A percentile compares a stretch with the other conserved stretches of the same genome.
These are phyloP conservation scores for Hypolimnas misippus DNA, from an alignment of 2,888 invertebrate genomes.

Conservation along the genomic window DNA sequence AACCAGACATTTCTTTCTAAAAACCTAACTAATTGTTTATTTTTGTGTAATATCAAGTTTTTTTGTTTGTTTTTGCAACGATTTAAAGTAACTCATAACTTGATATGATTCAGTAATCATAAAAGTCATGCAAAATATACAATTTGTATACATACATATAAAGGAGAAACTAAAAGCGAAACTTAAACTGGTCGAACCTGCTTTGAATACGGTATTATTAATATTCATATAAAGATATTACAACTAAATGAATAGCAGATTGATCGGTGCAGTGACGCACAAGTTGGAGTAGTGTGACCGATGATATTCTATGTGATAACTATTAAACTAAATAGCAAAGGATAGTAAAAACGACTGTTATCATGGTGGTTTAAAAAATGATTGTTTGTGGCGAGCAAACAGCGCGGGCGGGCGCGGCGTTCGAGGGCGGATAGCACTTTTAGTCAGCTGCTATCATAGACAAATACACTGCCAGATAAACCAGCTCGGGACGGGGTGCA, in stretches of 20 bases:
- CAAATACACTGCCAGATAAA: slow-evolving; percentile 65
- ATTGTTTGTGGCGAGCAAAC: slow-evolving; percentile 66
- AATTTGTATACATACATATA: neutral
- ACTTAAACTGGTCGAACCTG: neutral
- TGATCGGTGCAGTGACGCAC: neutral
- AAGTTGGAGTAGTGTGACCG: neutral
- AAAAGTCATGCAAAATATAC: neutral
- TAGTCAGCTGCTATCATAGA: slow-evolving; percentile 69
- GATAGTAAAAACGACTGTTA: slow-evolving; percentile 45
- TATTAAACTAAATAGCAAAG: slow-evolving; percentile 43
- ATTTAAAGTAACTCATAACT: no score
- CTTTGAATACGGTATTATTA: neutral
- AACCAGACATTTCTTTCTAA: neutral
- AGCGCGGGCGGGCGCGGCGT: slow-evolving; percentile 71
- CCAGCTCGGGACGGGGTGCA: slow-evolving; percentile 41
- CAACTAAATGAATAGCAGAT: neutral
- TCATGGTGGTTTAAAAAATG: slow-evolving; percentile 50
- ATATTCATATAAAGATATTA: neutral
- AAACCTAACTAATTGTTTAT: no score
- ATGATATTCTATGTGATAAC: slow-evolving; percentile 20
- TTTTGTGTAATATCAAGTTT: neutral
- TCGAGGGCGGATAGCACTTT: slow-evolving; percentile 63
- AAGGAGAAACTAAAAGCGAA: neutral
- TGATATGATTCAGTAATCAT: neutral
- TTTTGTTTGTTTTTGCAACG: neutral